Base-by-base conservation (phyloP, 2,113 vertebrate species). In the Turnix velox region DNA sequence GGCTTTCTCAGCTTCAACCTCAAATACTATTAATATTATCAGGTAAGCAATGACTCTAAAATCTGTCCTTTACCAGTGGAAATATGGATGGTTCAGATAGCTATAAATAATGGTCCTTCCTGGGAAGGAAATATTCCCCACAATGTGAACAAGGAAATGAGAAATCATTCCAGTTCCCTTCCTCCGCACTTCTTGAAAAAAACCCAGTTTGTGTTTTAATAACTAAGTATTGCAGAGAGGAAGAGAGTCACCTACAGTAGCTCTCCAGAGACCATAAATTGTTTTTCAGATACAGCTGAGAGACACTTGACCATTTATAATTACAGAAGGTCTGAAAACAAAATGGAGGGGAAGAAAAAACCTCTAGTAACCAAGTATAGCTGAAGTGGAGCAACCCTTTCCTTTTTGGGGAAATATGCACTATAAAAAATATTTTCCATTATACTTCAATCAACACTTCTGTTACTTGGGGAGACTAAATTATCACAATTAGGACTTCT, bases 1-100 rank as follows among this genome's bases (percentile, higher is more conserved):
- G 90, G 39, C n/a, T 84, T 93, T 78, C 68, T 92, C 28, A 66
- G 20, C 76, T 93, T 90, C 83, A 42, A 4, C 92, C 63, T 96
- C 42, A 77, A 85, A 88, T 77, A 23, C 46, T 87, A 66, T 93
- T 92, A 88, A 77, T 92, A 88, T 89, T 75, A 72, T 77, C 61
- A 87, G 57, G 65, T 78, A 72, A 88, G 48, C 55, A 84, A 61
- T 28, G 66, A 52, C 45, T 92, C 65, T 82, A n/a, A 87, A 79
- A 78, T 87, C 69, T 67, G 68, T 92, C 65, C 51, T 82, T 71
- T 86, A 45, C 43, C 54, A 52, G 31, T 79, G 12, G 63, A 92
- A 88, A 76, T 86, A 68, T 27, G 76, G 61, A 81, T 12, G 18
- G 23, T 75, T 88, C 57, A 78, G 43, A 72, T 57, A 5, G 4